These are phyloP conservation scores for Xestia xanthographa DNA, from an alignment of 2,888 invertebrate species.

Conservation along the genomic window DNA sequence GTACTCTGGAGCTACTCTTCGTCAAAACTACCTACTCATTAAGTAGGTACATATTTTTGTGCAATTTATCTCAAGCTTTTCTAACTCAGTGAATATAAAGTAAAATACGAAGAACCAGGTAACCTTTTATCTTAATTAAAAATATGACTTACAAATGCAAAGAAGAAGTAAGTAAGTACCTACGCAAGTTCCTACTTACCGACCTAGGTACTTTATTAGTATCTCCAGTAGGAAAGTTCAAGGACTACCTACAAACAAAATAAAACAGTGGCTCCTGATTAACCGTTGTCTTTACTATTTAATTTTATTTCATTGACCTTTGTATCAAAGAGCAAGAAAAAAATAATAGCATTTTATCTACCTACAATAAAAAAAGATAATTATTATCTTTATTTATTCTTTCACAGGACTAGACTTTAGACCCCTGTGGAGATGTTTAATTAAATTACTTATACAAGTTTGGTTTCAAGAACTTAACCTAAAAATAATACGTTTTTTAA, in stretches of 20 bases:
- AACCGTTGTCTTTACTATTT: neutral
- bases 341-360: slow-evolving; percentile 12
- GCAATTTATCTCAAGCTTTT: neutral
- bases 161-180: neutral
- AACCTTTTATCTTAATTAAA: neutral
- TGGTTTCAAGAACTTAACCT: slow-evolving; percentile 27
- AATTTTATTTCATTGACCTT: slow-evolving; percentile 10
- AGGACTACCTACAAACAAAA: neutral
- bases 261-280: neutral
- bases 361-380: neutral
- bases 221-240: neutral
- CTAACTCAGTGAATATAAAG: neutral
- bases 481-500: neutral
- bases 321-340: neutral
- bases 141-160: neutral
- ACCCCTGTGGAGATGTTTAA: neutral
- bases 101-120: neutral
- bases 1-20: neutral
- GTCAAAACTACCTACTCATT: neutral
- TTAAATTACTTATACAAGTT: neutral
- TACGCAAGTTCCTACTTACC: neutral
- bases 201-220: neutral
- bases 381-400: slow-evolving; percentile 5
- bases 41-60: neutral
- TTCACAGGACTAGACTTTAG: neutral